Conservation (phyloP, 2,888 invertebrate species). For the Tortricodes alternella region DNA sequence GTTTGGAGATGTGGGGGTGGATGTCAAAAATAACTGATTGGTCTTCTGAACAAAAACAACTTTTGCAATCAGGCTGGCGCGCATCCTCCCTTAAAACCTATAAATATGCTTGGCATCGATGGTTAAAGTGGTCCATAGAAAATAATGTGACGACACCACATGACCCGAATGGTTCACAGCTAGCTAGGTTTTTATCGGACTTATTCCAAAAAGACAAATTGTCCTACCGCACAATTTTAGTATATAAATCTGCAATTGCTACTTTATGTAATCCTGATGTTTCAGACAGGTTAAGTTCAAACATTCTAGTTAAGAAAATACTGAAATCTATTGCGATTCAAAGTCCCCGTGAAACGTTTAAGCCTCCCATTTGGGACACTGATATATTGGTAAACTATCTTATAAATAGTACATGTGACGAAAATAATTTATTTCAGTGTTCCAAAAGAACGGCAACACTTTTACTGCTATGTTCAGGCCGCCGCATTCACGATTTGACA, state of each 20-base stretch:
- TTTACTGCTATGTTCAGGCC: background rate
- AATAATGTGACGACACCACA: background rate
- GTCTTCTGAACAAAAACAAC: background rate
- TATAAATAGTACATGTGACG: background rate
- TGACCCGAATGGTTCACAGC: background rate
- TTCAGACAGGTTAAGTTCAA: background rate
- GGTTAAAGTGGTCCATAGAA: background rate
- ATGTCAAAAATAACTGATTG: background rate
- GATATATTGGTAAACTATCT: background rate
- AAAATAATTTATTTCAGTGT: background rate
- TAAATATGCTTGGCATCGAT: background rate
- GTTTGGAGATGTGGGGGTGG: conserved; percentile 2
- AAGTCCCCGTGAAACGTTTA: background rate
- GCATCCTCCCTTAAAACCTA: background rate
- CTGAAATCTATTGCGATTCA: background rate
- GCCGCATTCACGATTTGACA: background rate
- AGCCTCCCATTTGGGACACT: background rate
- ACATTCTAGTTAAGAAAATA: background rate
- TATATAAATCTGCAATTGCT: background rate
- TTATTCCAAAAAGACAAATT: background rate
- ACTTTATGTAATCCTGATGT: background rate
- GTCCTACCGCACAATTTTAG: background rate
- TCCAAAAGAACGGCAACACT: background rate
- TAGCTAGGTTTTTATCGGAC: background rate
- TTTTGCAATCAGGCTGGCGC: background rate